These are phyloP conservation scores for Etia nguti DNA, from an alignment of 2,113 vertebrate genomes.

Conservation along the genomic window DNA sequence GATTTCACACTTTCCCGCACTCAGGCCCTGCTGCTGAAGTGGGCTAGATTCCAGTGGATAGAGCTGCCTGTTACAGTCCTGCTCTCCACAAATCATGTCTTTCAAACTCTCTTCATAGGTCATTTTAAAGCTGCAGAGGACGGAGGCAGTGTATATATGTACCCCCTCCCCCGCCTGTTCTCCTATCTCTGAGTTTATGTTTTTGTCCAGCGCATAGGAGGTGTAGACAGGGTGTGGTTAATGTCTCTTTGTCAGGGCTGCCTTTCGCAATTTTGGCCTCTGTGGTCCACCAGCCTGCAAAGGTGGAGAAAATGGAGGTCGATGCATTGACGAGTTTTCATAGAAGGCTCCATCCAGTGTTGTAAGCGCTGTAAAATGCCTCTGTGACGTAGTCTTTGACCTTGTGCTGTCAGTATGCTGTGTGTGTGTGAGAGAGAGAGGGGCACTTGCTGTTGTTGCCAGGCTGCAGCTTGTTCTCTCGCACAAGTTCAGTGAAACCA, in stretches of 20 bases:
- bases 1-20: conserved; percentile 73
- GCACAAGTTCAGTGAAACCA: conserved; percentile 12
- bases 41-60: conserved; percentile 42
- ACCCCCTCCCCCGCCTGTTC: neutral
- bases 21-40: conserved; percentile 39
- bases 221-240: conserved; percentile 49
- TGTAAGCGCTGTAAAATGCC: neutral
- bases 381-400: neutral
- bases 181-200: conserved; percentile 30
- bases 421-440: neutral
- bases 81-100: neutral
- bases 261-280: neutral
- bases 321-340: neutral
- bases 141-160: conserved; percentile 23
- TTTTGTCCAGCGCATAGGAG: conserved; percentile 52
- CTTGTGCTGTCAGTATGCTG: neutral
- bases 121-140: conserved; percentile 12
- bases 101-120: neutral
- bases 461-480: conserved; percentile 22
- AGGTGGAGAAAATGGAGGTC: neutral
- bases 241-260: conserved; percentile 1
- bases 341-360: neutral
- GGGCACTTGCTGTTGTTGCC: conserved; percentile 20
- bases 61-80: neutral
- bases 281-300: neutral